Base-by-base conservation (phyloP, 1,140 invertebrate genomes). In the Atopsyche davidsoni region DNA sequence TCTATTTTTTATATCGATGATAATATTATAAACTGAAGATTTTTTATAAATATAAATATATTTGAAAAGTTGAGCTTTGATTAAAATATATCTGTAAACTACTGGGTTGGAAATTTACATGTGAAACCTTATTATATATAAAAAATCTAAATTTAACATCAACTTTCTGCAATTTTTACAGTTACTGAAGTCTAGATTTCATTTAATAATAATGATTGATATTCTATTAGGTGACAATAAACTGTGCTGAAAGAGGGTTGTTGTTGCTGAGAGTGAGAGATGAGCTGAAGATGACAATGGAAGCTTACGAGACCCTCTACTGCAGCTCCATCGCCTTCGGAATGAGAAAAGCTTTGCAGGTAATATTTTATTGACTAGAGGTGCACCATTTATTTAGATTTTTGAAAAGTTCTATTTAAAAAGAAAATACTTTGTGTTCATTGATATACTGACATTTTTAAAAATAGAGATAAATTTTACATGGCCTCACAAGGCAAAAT, bases 281-380 rank as follows among this genome's bases (percentile, higher is more conserved):
- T 69, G 96, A 99, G 76, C 85, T 98, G 41, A 77, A 85, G 52
- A 96, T 98, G 85, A 97, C 95, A 0, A 86, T 98, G 63, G 85
- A 92, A 60, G 92, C 95, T 1, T 98, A 96, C 63, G 79, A 86
- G 64, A 90, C 89, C 0, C 76, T 99, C 0, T 97, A 98, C 67
- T 96, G 97, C 68, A 97, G 92, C 68, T 94, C 93, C 48, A 91
- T 97, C 43, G 94, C 94, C 3, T 99, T 97, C 68, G 96, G 96
- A 21, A 92, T 98, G 80, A 81, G 96, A 34, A 99, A 98, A 78
- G 92, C 95, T n/a, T 70, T 97, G 41, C 87, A 92, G 72, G 85
- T 83, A 66, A 36, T 35, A n/a, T n/a, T n/a, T n/a, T n/a, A n/a
- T n/a, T n/a, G n/a, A n/a, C n/a, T n/a, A n/a, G n/a, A n/a, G n/a